These are phyloP conservation scores for Cheilosia impressa DNA, from an alignment of 2,888 invertebrate species.

Conservation along the genomic window DNA sequence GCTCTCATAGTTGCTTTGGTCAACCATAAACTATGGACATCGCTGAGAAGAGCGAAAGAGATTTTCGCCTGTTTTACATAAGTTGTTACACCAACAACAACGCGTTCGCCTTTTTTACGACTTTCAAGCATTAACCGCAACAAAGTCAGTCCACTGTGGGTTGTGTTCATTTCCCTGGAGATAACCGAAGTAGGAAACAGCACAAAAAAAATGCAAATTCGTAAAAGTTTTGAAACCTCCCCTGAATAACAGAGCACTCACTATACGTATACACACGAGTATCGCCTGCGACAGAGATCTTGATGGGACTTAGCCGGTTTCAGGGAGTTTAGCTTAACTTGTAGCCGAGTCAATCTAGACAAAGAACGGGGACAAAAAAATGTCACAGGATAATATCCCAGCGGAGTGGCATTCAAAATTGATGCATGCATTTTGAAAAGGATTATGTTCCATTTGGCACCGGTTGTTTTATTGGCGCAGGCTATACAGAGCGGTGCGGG, in stretches of 20 bases:
- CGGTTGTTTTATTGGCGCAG: constrained; percentile 24
- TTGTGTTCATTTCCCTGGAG: constrained; percentile 21
- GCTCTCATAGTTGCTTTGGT: constrained; percentile 64
- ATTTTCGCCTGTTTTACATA: constrained; percentile 67
- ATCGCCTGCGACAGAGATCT: constrained; percentile 41
- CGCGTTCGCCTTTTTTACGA: constrained; percentile 39
- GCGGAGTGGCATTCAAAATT: constrained; percentile 66
- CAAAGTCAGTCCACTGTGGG: constrained; percentile 11
- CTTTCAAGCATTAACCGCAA: constrained; percentile 56
- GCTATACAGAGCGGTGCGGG: constrained; percentile 3
- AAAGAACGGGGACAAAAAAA: neutral
- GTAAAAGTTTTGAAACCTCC: constrained; percentile 58
- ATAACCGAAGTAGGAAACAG: neutral
- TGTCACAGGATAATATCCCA: constrained; percentile 21
- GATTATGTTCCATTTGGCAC: constrained; percentile 44
- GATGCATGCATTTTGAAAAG: constrained; percentile 64
- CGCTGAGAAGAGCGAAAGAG: constrained; percentile 27
- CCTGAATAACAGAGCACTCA: constrained; percentile 15
- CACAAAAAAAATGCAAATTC: constrained; percentile 28
- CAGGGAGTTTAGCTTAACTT: constrained; percentile 39
- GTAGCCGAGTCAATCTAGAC: constrained; percentile 43
- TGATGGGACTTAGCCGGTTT: constrained; percentile 36
- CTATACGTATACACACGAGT: constrained; percentile 13
- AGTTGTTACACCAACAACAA: constrained; percentile 59
- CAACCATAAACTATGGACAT: constrained; percentile 65